Evolutionary conservation across 2,113 vertebrate genomes (phyloP), one percentile per base, ranked within the genome.

Genomic region (Ptyas mucosa): DNA sequence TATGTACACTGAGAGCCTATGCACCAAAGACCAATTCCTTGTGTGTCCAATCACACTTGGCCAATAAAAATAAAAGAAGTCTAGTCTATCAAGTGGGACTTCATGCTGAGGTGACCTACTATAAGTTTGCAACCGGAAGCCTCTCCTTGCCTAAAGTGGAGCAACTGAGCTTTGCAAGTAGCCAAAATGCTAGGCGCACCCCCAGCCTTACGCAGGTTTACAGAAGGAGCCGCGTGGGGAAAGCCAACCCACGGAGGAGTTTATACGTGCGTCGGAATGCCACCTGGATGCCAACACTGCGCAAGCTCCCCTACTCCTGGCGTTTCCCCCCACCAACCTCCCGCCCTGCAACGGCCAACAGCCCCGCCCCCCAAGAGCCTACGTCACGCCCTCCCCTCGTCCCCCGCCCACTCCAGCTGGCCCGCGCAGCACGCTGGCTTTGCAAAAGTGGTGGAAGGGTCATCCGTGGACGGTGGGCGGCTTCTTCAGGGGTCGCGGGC

Each of bases 391-490:
- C 69, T 8, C 20, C 14, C 64, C 51, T 43, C 29, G 85, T 58
- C 89, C 15, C 43, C 46, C 57, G 61, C 39, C 52, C 64, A 24
- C 61, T 26, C 55, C 53, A 39, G 89, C 21, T 69, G 0, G 3
- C 87, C 89, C 91, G 34, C 57, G 54, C 5, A 34, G 69, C 69
- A 18, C 69, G 6, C 69, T 3, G 2, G 26, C 49, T 10, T 7
- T 46, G 26, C 39, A 5, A 57, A 46, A 5, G 7, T 8, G 90
- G 26, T 18, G 5, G 2, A 11, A 8, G 49, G 43, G 10, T 51
- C 34, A 29, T n/a, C 0, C 0, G 61, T 49, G 39, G 14, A 39
- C 3, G 8, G 21, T 12, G 1, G 0, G 1, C 2, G 24, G 0
- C 21, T 3, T 46, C 8, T 21, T 11, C 20, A 2, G 5, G 12